Base-by-base conservation (phyloP, 37 sponge, comb jelly and placozoan genomes). In the Hexactinellida sp. region DNA sequence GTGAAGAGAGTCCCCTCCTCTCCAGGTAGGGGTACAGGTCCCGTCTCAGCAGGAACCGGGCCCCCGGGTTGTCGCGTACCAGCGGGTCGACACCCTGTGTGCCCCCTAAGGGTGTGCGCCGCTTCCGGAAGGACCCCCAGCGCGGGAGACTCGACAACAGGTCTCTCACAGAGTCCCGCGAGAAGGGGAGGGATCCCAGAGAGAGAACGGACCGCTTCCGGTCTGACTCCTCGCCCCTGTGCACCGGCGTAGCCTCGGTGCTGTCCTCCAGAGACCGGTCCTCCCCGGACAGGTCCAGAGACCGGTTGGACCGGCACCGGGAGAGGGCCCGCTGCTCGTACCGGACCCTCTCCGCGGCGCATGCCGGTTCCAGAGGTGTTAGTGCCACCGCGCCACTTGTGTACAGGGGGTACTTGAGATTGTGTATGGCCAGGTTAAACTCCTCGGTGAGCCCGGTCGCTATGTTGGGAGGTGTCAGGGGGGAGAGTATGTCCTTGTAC, bases 1-100 rank as follows among this genome's bases (percentile, higher is more conserved):
- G 5, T 1, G 25, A 7, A 10, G 76, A 63, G 34, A 7, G 25
- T 7, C 21, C 76, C 5, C 76, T 10, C 76, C 13, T 63, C 76
- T 63, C 76, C 10, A 94, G 87, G 71, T 90, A 90, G 23, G 90
- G 16, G 83, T 89, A 94, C 38, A 94, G 86, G 38, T 94, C 94
- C 82, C 83, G 88, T n/a, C 94, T 84, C 21, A 86, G 76, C 55
- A 94, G 87, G 51, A 94, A 94, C 83, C 83, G 83, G 10, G 91
- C 84, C 0, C 89, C 94, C n/a, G 92, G 94, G 0, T 47, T 88
- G 24, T 87, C 55, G 0, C 54, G 7, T 9, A 91, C 89, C 0
- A 37, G 51, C 25, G 76, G 76, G 30, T 63, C 76, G 28, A 63
- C 28, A n/a, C 28, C 34, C 3, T 10, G 30, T n/a, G 76, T 7